phyloP scores from a whole-genome alignment of 2,888 invertebrate species.

The Stramonita haemastoma region DNA sequence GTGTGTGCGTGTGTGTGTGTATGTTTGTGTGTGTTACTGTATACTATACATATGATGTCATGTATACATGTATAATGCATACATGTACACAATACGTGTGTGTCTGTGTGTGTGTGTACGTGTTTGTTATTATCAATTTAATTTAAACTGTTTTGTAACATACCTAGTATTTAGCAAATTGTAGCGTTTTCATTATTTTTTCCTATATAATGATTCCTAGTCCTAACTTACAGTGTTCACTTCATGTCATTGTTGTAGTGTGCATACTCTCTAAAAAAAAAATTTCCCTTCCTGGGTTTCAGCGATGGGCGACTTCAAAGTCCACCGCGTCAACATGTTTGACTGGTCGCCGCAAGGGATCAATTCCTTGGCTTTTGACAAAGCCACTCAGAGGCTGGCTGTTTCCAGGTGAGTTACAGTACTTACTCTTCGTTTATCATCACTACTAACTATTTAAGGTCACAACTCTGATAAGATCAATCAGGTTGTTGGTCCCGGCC shows the following conservation, averaged over 20 bases:
- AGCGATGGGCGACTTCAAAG: constrained; percentile 72
- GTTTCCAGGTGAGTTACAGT: constrained; percentile 85
- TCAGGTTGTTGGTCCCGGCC: too few relatives aligned
- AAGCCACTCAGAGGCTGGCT: constrained; percentile 83
- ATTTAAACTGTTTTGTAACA: not conserved
- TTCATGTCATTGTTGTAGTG: not conserved
- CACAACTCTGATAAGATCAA: too few relatives aligned
- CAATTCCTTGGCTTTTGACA: constrained; percentile 86
- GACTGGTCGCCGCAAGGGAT: constrained; percentile 87
- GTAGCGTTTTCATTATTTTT: not conserved
- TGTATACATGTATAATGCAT: too few relatives aligned
- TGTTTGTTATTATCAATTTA: not conserved
- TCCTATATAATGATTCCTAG: not conserved
- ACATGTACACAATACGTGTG: too few relatives aligned
- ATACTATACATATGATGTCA: too few relatives aligned
- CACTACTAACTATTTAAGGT: too few relatives aligned
- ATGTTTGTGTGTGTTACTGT: too few relatives aligned
- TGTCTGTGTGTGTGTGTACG: too few relatives aligned
- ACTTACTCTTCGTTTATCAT: too few relatives aligned
- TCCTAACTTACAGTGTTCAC: not conserved
- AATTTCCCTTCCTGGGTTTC: not conserved
- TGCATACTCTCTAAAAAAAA: not conserved
- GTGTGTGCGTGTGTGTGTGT: too few relatives aligned
- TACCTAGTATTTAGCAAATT: not conserved
- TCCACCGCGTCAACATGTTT: constrained; percentile 91